Conservation (phyloP, 2,888 invertebrate genomes). For the Trichopria drosophilae region DNA sequence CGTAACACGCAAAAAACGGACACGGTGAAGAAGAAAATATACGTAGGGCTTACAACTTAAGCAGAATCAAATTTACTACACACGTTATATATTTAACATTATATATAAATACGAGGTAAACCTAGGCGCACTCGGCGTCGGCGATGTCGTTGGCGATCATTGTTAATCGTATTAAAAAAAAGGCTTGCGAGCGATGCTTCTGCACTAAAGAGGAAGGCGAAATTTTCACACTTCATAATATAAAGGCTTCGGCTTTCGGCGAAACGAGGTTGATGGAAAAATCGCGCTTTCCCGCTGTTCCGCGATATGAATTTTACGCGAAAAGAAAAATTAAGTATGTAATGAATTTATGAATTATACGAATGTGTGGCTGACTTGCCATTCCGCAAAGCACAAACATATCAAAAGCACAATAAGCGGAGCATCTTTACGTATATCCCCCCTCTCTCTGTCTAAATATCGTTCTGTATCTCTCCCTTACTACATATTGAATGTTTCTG, state of each 20-base stretch:
- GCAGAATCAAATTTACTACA: no score
- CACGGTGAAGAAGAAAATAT: no score
- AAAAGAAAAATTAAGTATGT: constrained; percentile 26
- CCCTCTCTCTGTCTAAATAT: background rate
- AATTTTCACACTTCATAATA: no score
- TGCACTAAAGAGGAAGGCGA: no score
- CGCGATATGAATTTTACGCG: constrained; percentile 26
- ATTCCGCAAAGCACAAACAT: constrained; percentile 35
- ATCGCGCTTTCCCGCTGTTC: constrained; percentile 32
- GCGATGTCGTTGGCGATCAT: no score
- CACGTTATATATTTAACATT: no score
- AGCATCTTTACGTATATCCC: constrained; percentile 3
- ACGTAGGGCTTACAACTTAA: no score
- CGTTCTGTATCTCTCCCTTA: background rate
- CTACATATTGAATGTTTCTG: constrained; percentile 20
- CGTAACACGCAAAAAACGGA: no score
- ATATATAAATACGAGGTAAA: no score
- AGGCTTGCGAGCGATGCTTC: no score
- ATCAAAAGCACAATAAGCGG: constrained; percentile 29
- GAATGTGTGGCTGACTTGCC: constrained; percentile 35
- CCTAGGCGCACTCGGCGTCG: no score
- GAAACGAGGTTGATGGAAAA: constrained; percentile 18
- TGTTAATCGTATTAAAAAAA: no score
- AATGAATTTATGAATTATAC: constrained; percentile 18
- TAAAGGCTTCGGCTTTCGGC: constrained; percentile 45